Conservation (phyloP, 1,140 invertebrate species). For the Drosophila kanapiae region DNA sequence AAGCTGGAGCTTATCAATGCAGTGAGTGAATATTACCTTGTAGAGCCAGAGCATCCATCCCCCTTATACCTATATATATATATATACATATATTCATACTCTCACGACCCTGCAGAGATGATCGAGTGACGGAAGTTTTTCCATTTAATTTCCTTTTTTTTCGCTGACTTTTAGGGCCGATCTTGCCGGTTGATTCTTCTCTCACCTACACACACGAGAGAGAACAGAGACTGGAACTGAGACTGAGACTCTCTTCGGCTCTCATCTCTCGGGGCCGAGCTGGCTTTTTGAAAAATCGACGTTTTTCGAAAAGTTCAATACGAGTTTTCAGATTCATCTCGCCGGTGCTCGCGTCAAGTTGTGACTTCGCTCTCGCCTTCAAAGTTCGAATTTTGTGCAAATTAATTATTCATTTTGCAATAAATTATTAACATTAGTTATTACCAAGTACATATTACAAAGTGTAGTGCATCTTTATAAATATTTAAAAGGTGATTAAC, state of each 20-base stretch:
- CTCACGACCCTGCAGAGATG: slow-evolving; percentile 27
- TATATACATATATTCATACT: slow-evolving; percentile 4
- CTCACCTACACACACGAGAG: slow-evolving; percentile 5
- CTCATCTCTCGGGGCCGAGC: slow-evolving; percentile 10
- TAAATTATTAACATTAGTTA: background rate
- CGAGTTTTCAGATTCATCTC: slow-evolving; percentile 76
- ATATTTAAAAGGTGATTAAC: slow-evolving; percentile 10
- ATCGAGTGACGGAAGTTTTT: slow-evolving; percentile 67
- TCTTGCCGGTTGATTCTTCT: slow-evolving; percentile 13
- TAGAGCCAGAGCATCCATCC: slow-evolving; percentile 19
- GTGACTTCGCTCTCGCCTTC: slow-evolving; percentile 21
- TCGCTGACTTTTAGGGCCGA: slow-evolving; percentile 17
- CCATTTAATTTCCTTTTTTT: slow-evolving; percentile 34
- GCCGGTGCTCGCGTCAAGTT: slow-evolving; percentile 70
- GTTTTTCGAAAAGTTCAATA: slow-evolving; percentile 67
- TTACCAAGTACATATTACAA: background rate
- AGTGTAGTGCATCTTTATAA: background rate
- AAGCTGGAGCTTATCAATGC: slow-evolving; percentile 59
- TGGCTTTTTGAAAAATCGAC: slow-evolving; percentile 68
- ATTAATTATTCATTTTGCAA: slow-evolving; percentile 1
- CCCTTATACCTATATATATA: background rate
- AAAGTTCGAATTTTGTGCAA: slow-evolving; percentile 7
- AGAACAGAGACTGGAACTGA: background rate
- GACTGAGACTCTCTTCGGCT: slow-evolving; percentile 6
- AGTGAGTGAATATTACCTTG: slow-evolving; percentile 36